These are phyloP conservation scores for Dasypolia templi DNA, from an alignment of 2,888 invertebrate species.

Conservation along the genomic window DNA sequence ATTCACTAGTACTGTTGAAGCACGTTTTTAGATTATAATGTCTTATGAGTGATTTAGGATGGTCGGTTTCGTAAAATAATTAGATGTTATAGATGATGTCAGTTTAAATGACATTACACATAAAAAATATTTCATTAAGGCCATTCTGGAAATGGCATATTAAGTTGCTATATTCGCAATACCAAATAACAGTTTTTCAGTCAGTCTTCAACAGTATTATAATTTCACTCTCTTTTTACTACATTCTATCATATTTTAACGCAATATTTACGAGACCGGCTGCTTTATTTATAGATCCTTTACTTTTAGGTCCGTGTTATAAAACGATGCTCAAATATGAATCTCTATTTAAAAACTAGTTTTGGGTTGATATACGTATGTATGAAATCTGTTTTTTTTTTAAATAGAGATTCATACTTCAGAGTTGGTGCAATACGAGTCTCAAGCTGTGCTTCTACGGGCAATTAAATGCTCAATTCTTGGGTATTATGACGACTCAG, in stretches of 20 bases:
- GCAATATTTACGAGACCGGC: constrained; percentile 33
- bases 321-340: not conserved
- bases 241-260: not conserved
- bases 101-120: not conserved
- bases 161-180: not conserved
- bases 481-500: too few relatives aligned
- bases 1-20: constrained; percentile 29
- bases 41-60: constrained; percentile 10
- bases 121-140: not conserved
- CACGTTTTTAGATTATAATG: constrained; percentile 36
- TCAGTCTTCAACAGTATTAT: constrained; percentile 38
- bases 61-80: constrained; percentile 35
- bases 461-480: too few relatives aligned
- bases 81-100: not conserved
- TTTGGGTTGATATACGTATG: not conserved
- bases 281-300: not conserved
- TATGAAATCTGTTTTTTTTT: not conserved
- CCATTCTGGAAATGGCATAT: not conserved
- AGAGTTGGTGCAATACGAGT: not conserved
- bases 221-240: not conserved
- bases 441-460: too few relatives aligned
- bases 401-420: constrained; percentile 5
- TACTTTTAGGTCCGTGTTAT: constrained; percentile 5
- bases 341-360: not conserved
- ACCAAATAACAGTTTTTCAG: constrained; percentile 2